Base-by-base conservation (phyloP, 2,113 vertebrate genomes). In the Typhlomys cinereus region DNA sequence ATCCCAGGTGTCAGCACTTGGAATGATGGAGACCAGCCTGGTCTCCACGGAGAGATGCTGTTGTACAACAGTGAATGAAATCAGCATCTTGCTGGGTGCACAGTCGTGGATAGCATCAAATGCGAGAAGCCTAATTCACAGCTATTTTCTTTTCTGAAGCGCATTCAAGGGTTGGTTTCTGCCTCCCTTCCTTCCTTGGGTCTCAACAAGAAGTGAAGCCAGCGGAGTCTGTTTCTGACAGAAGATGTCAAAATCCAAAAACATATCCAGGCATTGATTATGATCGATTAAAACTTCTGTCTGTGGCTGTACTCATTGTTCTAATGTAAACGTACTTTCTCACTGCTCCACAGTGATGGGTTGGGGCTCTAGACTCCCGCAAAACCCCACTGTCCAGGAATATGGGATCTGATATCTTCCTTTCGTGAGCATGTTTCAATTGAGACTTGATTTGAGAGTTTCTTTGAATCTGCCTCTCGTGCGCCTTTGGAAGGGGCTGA, bases 361-460 rank as follows among this genome's bases (percentile, higher is more conserved):
- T n/a, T n/a, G n/a, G n/a, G n/a, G n/a, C n/a, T n/a, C n/a, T n/a
- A n/a, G n/a, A n/a, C n/a, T n/a, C n/a, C n/a, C n/a, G n/a, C n/a
- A n/a, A n/a, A n/a, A n/a, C n/a, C n/a, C n/a, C n/a, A n/a, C n/a
- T n/a, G n/a, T n/a, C n/a, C n/a, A n/a, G n/a, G 84, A 91, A 4
- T 29, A 79, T 46, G 61, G 11, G 1, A 85, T 84, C 88, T 86
- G 52, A 85, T 71, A 7, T 27, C 41, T 18, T 1, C 50, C 64
- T 86, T 14, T 88, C 48, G 86, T 27, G 20, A 79, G 9, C n/a
- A 85, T 71, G 78, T 54, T 59, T 93, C 64, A 92, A 84, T 46
- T 93, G 29, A 66, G 80, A 50, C 41, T 91, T 84, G 25, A 89
- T 80, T 91, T 89, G 78, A 64, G 27, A 95, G 46, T 67, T 89